Evolutionary conservation across 2,797 vertebrate species (phyloP), one percentile per base, ranked within the genome.

Genomic region (Margarornis squamiger): DNA sequence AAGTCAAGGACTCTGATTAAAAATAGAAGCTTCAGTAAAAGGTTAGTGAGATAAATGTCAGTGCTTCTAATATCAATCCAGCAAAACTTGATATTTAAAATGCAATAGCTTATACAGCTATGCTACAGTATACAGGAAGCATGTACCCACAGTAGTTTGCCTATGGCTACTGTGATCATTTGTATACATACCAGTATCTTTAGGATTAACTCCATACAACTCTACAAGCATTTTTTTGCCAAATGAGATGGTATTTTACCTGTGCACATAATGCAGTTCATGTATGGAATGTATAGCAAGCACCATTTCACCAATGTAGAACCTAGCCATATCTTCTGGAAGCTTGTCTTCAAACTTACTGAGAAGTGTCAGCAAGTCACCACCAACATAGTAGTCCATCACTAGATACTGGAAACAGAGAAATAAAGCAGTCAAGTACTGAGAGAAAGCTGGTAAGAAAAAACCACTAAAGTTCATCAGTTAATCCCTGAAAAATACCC

Each of bases 311-410:
- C 99, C 99, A 30, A 99, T 98, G 95, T 99, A 99, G 98, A 99
- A 99, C 86, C 98, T 98, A 54, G 99, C 96, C 99, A 99, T 99
- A 88, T 99, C 99, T 94, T 99, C 99, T 2, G 99, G 99, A 45
- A 99, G 98, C 29, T 99, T 98, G 92, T 99, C 99, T 97, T 99
- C 99, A 84, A 99, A 99, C 95, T 99, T 99, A 97, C 99, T 99
- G 97, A 99, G 99, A 95, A 99, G 98, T 1, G 99, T 99, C 97
- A 99, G 97, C 88, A 99, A 97, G 97, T 99, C 99, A 3, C 99
- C 99, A 10, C 99, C 99, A 86, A 99, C 99, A 3, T 99, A 99
- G 98, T 99, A 99, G 95, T 99, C 99, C 99, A 99, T 99, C 88
- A 99, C 99, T 91, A 99, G 95, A 90, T 99, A 99, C 99, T 99